Base-by-base conservation (phyloP, 2,888 invertebrate genomes). In the Lepas anatifera region DNA sequence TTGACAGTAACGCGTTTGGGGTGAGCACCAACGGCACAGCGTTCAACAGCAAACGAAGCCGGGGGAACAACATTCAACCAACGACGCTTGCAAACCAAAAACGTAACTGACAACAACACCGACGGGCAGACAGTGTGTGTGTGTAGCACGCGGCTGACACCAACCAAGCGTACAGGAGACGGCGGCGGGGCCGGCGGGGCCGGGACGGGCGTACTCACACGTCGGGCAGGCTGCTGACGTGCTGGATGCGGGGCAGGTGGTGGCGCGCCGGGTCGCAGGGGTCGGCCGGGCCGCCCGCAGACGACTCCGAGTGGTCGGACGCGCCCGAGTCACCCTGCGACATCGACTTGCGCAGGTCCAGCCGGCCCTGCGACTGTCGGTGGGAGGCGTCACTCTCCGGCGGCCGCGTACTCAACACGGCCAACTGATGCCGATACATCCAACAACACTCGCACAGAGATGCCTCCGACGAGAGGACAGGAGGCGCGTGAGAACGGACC, bases 311-410 rank as follows among this genome's bases (percentile, higher is more conserved):
- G 63, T 78, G 77, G 71, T 78, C 78, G 27, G 79, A 80, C 69
- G 79, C 78, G 71, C 81, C 81, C 22, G 80, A 78, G 72, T 81
- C 81, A 32, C 77, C 79, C 41, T 80, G 77, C 71, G 81, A 81
- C 68, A 80, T 75, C 71, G 78, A 78, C n/a, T 41, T 37, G 16
- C 39, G 37, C 39, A 66, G 39, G 66, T 66, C 39, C 37, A 37
- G 25, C 13, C 46, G 25, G 10, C 37, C 35, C n/a, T 48, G 16
- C 3, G 48, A 70, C 32, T 50, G 29, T 25, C n/a, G 37, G 58
- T 16, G 29, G n/a, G 32, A 29, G 52, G 52, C 7, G 29, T 16
- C 41, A 41, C 41, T 7, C 39, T 39, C 39, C 39, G 68, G 52
- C 68, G n/a, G n/a, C n/a, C n/a, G n/a, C n/a, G n/a, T n/a, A n/a